phyloP scores from a whole-genome alignment of 2,888 invertebrate species.

The Drosophila subsilvestris region DNA sequence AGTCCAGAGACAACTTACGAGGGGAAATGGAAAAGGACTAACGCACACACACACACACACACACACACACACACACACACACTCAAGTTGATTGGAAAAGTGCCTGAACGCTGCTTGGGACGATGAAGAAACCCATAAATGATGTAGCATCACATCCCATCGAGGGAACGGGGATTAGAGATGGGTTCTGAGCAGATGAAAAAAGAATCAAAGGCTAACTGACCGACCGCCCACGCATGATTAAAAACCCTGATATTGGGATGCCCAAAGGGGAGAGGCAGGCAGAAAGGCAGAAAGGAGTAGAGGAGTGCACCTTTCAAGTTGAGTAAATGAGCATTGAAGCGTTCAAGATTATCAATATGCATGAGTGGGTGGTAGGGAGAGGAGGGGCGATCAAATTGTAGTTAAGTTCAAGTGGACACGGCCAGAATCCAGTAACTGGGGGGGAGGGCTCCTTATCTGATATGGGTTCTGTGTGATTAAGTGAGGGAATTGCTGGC shows the following conservation, averaged over 20 bases:
- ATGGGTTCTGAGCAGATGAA: constrained; percentile 8
- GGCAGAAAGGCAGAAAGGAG: constrained; percentile 1
- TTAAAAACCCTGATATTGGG: constrained; percentile 62
- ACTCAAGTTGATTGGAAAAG: constrained; percentile 76
- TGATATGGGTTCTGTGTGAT: constrained; percentile 8
- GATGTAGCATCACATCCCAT: constrained; percentile 39
- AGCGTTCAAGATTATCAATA: constrained; percentile 81
- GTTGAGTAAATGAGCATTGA: constrained; percentile 79
- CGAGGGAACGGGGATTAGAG: constrained; percentile 13
- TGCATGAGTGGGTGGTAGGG: constrained; percentile 49
- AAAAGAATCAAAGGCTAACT: constrained; percentile 45
- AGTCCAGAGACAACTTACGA: constrained; percentile 3
- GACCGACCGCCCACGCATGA: constrained; percentile 66
- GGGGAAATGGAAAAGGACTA: constrained; percentile 34
- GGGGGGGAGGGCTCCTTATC: not conserved
- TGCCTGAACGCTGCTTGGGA: constrained; percentile 47
- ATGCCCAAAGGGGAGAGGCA: not conserved
- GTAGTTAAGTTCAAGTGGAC: constrained; percentile 62
- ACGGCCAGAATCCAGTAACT: constrained; percentile 2
- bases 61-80: constrained; percentile 16
- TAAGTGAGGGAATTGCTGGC: not conserved
- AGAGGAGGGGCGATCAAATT: constrained; percentile 49
- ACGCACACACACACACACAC: constrained; percentile 35
- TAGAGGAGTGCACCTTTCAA: constrained; percentile 64
- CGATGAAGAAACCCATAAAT: constrained; percentile 56